Percentiles rank a stretch among this genome's conserved stretches.
phyloP scores from a whole-genome alignment of 1,140 invertebrate genomes.

The Drosophila nikananu region DNA sequence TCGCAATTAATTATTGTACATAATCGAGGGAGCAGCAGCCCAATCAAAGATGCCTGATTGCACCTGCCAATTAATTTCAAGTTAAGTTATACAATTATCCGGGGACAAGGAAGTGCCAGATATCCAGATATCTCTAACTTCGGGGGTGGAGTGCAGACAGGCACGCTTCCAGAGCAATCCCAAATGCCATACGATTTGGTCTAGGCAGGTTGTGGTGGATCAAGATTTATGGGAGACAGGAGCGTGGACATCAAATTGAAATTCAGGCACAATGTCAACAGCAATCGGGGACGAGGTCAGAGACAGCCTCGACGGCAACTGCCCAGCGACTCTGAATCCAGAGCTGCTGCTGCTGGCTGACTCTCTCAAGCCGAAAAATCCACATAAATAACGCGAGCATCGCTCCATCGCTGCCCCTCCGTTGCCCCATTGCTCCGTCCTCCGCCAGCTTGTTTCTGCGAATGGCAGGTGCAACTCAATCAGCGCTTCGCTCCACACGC shows the following conservation, averaged over 20 bases:
- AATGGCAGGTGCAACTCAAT: constrained; percentile 84
- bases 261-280: constrained; percentile 79
- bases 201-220: constrained; percentile 18
- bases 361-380: constrained; percentile 58
- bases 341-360: constrained; percentile 4
- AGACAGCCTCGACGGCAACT: constrained; percentile 29
- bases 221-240: constrained; percentile 74
- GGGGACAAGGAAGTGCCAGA: constrained; percentile 10
- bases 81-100: constrained; percentile 57
- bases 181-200: constrained; percentile 27
- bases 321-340: constrained; percentile 11
- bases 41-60: constrained; percentile 30
- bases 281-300: constrained; percentile 53
- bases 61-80: constrained; percentile 60
- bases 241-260: constrained; percentile 70
- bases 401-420: constrained; percentile 20
- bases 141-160: constrained; percentile 27
- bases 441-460: constrained; percentile 74
- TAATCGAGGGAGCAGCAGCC: constrained; percentile 40
- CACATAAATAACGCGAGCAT: constrained; percentile 77
- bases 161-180: constrained; percentile 13
- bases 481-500: constrained; percentile 50
- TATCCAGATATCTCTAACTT: constrained; percentile 8
- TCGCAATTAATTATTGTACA: constrained; percentile 37
- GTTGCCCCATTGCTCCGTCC: not conserved